Base-by-base conservation (phyloP, 2,888 invertebrate species). In the Xanthia icteritia region DNA sequence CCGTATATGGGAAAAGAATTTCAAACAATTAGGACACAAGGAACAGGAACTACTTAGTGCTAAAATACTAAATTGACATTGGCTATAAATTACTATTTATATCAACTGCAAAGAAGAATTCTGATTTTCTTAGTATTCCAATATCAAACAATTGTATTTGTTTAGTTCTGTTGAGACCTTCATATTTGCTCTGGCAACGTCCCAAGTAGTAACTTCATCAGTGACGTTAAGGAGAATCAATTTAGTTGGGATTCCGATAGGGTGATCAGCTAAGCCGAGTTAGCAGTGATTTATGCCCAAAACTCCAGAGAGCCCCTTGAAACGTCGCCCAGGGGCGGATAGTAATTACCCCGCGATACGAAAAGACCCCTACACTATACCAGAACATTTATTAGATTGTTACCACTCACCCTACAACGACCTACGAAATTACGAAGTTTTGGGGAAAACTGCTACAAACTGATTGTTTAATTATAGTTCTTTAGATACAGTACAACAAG, bases 271-370 rank as follows among this genome's bases (percentile, higher is more conserved):
- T 88, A 89, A 90, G 90, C 88, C 87, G 84, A 89, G 89, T 94
- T 94, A 94, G 88, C 90, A 90, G 88, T 94, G 94, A 96, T 95
- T 94, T 95, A 95, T 94, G 86, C 86, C 88, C 85, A 82, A 83
- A 87, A 86, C 89, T 88, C 90, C 85, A 86, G 79, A 88, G 84
- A 88, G 88, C 87, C 91, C 91, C 89, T 89, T 89, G 86, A 89
- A 91, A 84, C 86, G 86, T 89, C 89, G 89, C 92, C 92, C 89
- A 88, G 90, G 91, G 94, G 93, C 91, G 90, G 85, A 92, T 91
- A 92, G 93, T 94, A 94, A 94, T 90, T 90, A 90, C 91, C 92
- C 90, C 88, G 88, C 90, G 88, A 86, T 90, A 90, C 89, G 83
- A 89, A 89, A 88, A 89, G 89, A 88, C 91, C 93, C 92, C 82